phyloP scores from a whole-genome alignment of 2,888 invertebrate genomes.

The Pecten maximus region DNA sequence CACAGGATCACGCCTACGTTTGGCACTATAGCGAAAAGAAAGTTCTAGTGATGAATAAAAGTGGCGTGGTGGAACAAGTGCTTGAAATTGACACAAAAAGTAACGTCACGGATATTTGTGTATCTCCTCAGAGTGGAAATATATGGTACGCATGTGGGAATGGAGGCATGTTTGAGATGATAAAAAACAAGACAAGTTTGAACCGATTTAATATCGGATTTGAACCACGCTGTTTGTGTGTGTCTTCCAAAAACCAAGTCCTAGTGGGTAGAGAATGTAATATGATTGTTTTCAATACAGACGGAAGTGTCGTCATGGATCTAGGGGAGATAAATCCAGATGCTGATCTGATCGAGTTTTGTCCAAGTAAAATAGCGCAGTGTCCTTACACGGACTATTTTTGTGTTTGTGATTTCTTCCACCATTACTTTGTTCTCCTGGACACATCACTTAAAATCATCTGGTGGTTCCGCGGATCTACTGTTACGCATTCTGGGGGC shows the following conservation, averaged over 20 bases:
- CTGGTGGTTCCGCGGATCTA: background rate
- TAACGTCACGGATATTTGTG: background rate
- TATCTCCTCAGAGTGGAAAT: background rate
- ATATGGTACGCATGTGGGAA: background rate
- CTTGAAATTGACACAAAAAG: background rate
- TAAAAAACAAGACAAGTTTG: background rate
- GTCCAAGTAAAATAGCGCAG: background rate
- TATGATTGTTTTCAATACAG: background rate
- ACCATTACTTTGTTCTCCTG: background rate
- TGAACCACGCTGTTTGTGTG: background rate
- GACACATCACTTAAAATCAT: background rate
- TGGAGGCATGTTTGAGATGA: background rate
- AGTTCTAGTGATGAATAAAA: background rate
- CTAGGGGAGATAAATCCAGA: background rate
- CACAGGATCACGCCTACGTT: background rate
- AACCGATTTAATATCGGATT: background rate
- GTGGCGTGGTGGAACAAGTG: background rate
- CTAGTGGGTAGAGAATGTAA: background rate
- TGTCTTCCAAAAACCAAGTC: background rate
- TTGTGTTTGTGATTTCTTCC: background rate
- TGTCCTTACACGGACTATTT: background rate
- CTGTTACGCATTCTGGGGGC: background rate
- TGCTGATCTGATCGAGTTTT: background rate
- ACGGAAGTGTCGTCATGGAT: background rate
- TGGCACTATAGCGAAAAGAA: constrained; percentile 4